These are phyloP conservation scores for Cryptotis parvus DNA, from an alignment of 2,113 vertebrate species.

Conservation along the genomic window DNA sequence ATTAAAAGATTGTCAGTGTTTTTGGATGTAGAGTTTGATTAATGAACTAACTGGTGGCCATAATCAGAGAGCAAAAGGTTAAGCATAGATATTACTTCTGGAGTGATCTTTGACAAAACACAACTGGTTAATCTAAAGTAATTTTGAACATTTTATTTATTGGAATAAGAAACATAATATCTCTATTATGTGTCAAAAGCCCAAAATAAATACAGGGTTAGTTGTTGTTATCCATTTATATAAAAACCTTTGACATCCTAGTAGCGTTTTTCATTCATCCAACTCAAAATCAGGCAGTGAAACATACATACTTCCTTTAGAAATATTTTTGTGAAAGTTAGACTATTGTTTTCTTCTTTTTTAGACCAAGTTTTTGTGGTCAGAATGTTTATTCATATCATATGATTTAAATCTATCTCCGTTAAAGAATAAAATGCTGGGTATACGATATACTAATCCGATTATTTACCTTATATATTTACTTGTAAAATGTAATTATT, in stretches of 20 bases:
- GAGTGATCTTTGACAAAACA: constrained; percentile 31
- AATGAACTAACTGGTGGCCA: constrained; percentile 4
- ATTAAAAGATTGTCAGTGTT: constrained; percentile 1
- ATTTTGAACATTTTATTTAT: constrained; percentile 50
- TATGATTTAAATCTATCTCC: background rate
- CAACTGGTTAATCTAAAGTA: constrained; percentile 45
- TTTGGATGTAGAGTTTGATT: constrained; percentile 20
- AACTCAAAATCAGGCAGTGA: constrained; percentile 22
- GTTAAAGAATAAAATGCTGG: background rate
- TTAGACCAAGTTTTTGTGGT: background rate
- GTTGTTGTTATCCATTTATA: constrained; percentile 50
- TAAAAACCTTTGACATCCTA: constrained; percentile 38
- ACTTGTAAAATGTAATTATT: no score
- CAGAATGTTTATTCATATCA: background rate
- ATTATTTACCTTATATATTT: background rate
- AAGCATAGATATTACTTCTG: constrained; percentile 51
- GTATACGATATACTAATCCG: background rate
- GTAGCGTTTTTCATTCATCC: background rate
- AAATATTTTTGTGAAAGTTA: background rate
- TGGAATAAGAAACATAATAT: constrained; percentile 43
- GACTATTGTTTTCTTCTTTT: background rate
- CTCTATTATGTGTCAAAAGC: constrained; percentile 64
- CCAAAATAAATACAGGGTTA: constrained; percentile 59
- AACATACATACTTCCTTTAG: background rate
- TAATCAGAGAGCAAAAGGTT: constrained; percentile 37